A percentile compares a stretch with the other conserved stretches of the same genome.
phyloP scores from a whole-genome alignment of 1,140 invertebrate genomes.

The Meloidogyne hapla region DNA sequence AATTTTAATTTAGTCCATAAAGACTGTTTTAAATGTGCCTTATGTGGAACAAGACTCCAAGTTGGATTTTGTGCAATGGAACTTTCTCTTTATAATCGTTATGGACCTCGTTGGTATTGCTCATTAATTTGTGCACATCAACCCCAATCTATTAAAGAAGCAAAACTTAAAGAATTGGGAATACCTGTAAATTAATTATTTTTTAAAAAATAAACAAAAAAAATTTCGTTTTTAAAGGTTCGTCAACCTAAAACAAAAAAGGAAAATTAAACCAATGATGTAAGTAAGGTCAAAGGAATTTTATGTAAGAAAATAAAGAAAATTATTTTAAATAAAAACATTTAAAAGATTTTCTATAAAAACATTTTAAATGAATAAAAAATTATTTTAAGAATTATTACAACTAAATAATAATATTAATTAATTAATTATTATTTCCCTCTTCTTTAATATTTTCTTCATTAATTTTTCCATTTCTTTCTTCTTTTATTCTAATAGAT shows the following conservation, averaged over 20 bases:
- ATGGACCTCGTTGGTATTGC: slow-evolving; percentile 29
- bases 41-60: slow-evolving; percentile 28
- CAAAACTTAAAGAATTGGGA: slow-evolving; percentile 30
- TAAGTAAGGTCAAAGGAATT: no score
- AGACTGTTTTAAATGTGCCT: slow-evolving; percentile 30
- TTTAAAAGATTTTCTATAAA: no score
- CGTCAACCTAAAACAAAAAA: slow-evolving; percentile 2
- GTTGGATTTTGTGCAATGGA: slow-evolving; percentile 32
- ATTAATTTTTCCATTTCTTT: not conserved
- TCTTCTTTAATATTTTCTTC: not conserved
- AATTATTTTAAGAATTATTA: no score
- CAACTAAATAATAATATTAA: no score
- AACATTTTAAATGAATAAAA: no score
- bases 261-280: not conserved
- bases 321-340: no score
- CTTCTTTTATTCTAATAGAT: not conserved
- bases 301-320: no score
- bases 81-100: slow-evolving; percentile 25
- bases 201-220: slow-evolving; percentile 13
- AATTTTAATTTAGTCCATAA: slow-evolving; percentile 29
- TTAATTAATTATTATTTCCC: not conserved
- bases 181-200: slow-evolving; percentile 22
- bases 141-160: slow-evolving; percentile 23
- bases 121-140: slow-evolving; percentile 28
- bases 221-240: not conserved